These are phyloP conservation scores for Drosophila grimshawi DNA, from an alignment of 1,140 invertebrate genomes.

Conservation along the genomic window DNA sequence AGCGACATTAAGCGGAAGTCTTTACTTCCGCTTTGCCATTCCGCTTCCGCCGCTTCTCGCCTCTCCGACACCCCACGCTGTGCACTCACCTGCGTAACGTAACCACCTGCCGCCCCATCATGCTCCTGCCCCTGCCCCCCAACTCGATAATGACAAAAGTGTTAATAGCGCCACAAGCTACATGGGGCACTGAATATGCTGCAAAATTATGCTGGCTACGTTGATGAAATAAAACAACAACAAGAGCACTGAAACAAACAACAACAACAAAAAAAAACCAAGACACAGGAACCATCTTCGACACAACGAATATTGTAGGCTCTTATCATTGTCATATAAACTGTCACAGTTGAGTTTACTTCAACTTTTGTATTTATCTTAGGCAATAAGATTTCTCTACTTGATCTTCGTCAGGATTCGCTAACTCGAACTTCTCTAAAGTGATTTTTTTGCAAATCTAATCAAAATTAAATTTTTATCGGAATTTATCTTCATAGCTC, in stretches of 20 bases:
- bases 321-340: not conserved
- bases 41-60: not conserved
- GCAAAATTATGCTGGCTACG: slow-evolving; percentile 75
- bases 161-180: slow-evolving; percentile 77
- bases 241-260: not conserved
- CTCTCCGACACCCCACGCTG: not conserved
- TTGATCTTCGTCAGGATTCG: no score
- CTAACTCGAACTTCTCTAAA: no score
- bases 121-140: not conserved
- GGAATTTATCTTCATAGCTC: no score
- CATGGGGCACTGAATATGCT: slow-evolving; percentile 62
- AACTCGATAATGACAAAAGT: slow-evolving; percentile 77
- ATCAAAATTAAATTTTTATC: no score
- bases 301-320: not conserved
- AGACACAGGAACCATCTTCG: not conserved
- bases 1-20: slow-evolving; percentile 72
- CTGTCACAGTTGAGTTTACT: no score
- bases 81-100: slow-evolving; percentile 50
- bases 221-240: slow-evolving; percentile 72
- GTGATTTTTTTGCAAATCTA: no score
- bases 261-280: not conserved
- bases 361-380: no score
- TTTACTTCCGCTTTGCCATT: slow-evolving; percentile 64
- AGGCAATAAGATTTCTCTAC: no score
- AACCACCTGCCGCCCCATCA: slow-evolving; percentile 23